Conservation (phyloP, 2,888 invertebrate genomes). For the Habroteleia sp. region DNA sequence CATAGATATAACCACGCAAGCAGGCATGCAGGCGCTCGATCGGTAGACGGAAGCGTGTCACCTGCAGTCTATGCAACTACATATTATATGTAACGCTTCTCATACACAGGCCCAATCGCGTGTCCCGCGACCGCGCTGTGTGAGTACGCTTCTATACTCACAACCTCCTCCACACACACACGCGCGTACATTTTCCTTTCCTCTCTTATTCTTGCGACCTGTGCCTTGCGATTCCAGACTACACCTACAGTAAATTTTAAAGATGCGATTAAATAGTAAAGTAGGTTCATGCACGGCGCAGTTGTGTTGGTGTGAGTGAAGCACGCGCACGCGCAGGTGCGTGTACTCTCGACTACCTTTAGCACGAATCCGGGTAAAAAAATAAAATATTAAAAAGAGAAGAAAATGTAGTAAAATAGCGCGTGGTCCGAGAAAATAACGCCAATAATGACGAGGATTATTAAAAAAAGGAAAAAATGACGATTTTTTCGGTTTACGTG, state of each 20-base stretch:
- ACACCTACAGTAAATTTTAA: constrained; percentile 57
- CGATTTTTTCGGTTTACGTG: too few species aligned
- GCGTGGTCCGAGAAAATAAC: neutral
- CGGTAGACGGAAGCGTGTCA: constrained; percentile 74
- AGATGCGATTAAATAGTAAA: constrained; percentile 57
- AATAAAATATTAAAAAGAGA: constrained; percentile 4
- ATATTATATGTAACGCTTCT: constrained; percentile 61
- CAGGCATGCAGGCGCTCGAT: constrained; percentile 68
- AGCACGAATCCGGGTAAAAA: constrained; percentile 14
- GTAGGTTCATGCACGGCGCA: constrained; percentile 36
- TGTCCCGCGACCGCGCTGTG: constrained; percentile 69
- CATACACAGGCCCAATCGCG: constrained; percentile 69
- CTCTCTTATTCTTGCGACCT: constrained; percentile 30
- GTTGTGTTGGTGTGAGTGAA: constrained; percentile 50
- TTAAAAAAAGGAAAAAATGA: too few species aligned
- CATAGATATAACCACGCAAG: constrained; percentile 63
- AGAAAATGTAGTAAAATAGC: neutral
- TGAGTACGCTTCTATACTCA: constrained; percentile 38
- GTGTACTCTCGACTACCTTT: constrained; percentile 23
- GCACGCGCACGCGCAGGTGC: constrained; percentile 53
- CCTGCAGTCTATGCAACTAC: constrained; percentile 68
- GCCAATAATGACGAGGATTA: too few species aligned
- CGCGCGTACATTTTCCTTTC: constrained; percentile 3
- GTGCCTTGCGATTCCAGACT: constrained; percentile 29
- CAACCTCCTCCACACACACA: neutral